phyloP scores from a whole-genome alignment of 1,140 invertebrate species.

The Drosophila neocordata region DNA sequence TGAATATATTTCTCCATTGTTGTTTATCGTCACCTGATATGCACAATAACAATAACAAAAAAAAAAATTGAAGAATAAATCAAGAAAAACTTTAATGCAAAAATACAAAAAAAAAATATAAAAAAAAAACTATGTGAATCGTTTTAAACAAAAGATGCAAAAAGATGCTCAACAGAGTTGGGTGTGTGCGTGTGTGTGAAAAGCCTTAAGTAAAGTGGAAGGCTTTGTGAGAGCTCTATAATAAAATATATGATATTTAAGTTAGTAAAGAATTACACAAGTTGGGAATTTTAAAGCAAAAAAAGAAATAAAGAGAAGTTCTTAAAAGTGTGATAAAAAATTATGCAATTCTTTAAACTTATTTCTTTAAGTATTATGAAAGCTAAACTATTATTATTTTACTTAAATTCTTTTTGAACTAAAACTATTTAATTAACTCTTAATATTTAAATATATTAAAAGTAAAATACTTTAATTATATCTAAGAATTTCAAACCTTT shows the following conservation, averaged over 20 bases:
- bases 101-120: background rate
- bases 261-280: background rate
- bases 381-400: too few relatives aligned
- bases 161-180: too few relatives aligned
- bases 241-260: background rate
- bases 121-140: background rate
- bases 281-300: too few relatives aligned
- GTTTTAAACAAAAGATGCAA: conserved; percentile 2
- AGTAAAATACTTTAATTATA: too few relatives aligned
- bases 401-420: too few relatives aligned
- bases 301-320: too few relatives aligned
- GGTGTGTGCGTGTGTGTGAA: background rate
- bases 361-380: too few relatives aligned
- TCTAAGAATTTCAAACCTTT: too few relatives aligned
- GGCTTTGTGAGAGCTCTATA: background rate
- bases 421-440: too few relatives aligned
- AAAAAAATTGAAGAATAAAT: background rate
- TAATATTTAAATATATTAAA: too few relatives aligned
- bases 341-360: too few relatives aligned
- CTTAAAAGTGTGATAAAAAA: too few relatives aligned
- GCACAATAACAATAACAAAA: conserved; percentile 24
- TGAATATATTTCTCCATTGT: conserved; percentile 8
- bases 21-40: conserved; percentile 15
- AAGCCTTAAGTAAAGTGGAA: background rate
- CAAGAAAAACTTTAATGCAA: background rate